Evolutionary conservation across 2,888 invertebrate species (phyloP).

Genomic region (Pollenia angustigena): DNA sequence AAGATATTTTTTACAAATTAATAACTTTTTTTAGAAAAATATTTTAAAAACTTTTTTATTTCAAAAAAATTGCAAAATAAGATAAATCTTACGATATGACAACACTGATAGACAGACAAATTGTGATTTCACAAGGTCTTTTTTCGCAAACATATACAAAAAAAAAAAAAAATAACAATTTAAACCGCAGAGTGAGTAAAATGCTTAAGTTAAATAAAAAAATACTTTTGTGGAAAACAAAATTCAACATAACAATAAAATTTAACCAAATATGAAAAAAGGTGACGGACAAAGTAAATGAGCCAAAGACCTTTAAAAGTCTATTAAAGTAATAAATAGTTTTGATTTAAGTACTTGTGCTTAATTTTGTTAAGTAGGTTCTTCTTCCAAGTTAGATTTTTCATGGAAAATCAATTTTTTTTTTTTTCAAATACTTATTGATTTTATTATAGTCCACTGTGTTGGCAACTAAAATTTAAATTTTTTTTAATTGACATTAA

Average conservation of each 20-base stretch:
- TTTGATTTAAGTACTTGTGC: background rate
- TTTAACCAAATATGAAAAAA: background rate
- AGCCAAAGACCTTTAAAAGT: background rate
- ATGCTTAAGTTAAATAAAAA: constrained; percentile 48
- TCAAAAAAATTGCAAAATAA: too few species aligned
- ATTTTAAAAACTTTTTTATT: too few species aligned
- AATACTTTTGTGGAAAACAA: constrained; percentile 42
- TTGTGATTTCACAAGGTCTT: constrained; percentile 16
- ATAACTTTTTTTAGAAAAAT: too few species aligned
- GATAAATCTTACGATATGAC: too few species aligned
- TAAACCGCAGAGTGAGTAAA: constrained; percentile 25
- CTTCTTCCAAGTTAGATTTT: background rate
- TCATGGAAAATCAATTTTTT: constrained; percentile 54
- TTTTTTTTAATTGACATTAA: constrained; percentile 7
- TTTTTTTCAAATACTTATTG: constrained; percentile 16
- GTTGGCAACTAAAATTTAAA: constrained; percentile 30
- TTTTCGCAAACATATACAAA: constrained; percentile 46
- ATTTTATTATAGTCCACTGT: constrained; percentile 15
- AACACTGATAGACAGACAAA: constrained; percentile 8
- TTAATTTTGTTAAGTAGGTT: background rate
- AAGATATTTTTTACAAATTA: too few species aligned
- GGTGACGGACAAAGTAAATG: background rate
- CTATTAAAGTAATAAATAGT: background rate
- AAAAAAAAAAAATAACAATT: constrained; percentile 19
- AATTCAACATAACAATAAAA: background rate